These are phyloP conservation scores for Sesia apiformis DNA, from an alignment of 2,888 invertebrate species.

Conservation along the genomic window DNA sequence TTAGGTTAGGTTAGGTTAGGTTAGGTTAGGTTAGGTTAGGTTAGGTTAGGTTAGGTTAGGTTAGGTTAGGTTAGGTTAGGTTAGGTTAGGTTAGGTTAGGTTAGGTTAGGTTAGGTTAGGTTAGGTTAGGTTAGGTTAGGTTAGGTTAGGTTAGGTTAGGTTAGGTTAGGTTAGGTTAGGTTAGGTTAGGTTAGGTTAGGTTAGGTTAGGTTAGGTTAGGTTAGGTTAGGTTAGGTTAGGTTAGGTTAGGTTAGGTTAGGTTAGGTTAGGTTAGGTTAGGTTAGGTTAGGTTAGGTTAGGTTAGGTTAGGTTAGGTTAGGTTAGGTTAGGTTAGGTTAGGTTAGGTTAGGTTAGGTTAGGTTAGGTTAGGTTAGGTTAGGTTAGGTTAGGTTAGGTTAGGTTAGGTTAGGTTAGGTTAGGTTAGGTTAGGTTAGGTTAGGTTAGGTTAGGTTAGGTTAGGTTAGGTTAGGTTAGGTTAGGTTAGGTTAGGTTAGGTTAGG, in stretches of 20 bases:
- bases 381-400: constrained; percentile 1
- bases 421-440: constrained; percentile 8
- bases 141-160: constrained; percentile 7
- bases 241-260: constrained; percentile 4
- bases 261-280: constrained; percentile 6
- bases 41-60: constrained; percentile 8
- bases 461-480: constrained; percentile 13
- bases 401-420: constrained; percentile 6
- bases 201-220: constrained; percentile 3
- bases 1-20: constrained; percentile 13
- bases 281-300: constrained; percentile 8
- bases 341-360: constrained; percentile 5
- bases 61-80: constrained; percentile 7
- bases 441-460: constrained; percentile 8
- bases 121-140: constrained; percentile 6
- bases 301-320: constrained; percentile 6
- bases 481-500: constrained; percentile 6
- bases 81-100: constrained; percentile 9
- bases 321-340: constrained; percentile 3
- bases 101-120: constrained; percentile 8
- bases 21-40: constrained; percentile 13
- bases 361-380: constrained; percentile 3
- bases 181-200: constrained; percentile 6
- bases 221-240: constrained; percentile 3
- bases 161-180: constrained; percentile 5